phyloP scores from a whole-genome alignment of 2,797 vertebrate species.

The Geotrypetes seraphini region DNA sequence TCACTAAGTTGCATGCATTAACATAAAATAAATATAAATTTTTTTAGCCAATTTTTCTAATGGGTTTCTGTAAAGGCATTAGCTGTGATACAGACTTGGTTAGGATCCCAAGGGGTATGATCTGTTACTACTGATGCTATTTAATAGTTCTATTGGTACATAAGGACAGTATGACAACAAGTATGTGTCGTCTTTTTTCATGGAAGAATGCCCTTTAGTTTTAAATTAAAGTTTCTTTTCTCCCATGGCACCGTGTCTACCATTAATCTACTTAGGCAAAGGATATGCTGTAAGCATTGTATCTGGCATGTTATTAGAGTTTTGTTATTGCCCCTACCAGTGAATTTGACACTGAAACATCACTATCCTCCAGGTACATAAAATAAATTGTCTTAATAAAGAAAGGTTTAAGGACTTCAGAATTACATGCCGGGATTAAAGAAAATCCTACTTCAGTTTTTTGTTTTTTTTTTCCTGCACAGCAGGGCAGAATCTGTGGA shows the following conservation, averaged over 20 bases:
- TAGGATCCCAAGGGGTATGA: slow-evolving; percentile 13
- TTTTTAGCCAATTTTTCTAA: too few relatives aligned
- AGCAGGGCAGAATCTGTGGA: slow-evolving; percentile 1
- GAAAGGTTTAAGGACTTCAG: slow-evolving; percentile 23
- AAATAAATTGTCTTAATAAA: slow-evolving; percentile 28
- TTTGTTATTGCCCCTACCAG: slow-evolving; percentile 7
- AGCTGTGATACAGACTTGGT: slow-evolving; percentile 25
- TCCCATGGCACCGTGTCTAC: slow-evolving; percentile 7
- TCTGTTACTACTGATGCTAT: slow-evolving; percentile 11
- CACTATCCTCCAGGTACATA: slow-evolving; percentile 9
- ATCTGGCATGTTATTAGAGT: slow-evolving; percentile 8
- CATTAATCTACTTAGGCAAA: slow-evolving; percentile 8
- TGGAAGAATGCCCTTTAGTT: slow-evolving; percentile 4
- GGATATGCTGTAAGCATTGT: neutral
- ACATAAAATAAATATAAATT: slow-evolving; percentile 20
- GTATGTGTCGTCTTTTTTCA: neutral
- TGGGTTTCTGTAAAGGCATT: slow-evolving; percentile 31
- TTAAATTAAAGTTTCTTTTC: slow-evolving; percentile 8
- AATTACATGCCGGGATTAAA: slow-evolving; percentile 15
- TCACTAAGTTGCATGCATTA: slow-evolving; percentile 31
- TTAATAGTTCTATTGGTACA: slow-evolving; percentile 1
- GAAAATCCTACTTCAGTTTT: neutral
- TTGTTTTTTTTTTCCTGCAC: too few relatives aligned
- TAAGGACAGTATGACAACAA: neutral
- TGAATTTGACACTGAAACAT: slow-evolving; percentile 8